phyloP scores from a whole-genome alignment of 2,797 vertebrate species.

The Chiloscyllium punctatum region DNA sequence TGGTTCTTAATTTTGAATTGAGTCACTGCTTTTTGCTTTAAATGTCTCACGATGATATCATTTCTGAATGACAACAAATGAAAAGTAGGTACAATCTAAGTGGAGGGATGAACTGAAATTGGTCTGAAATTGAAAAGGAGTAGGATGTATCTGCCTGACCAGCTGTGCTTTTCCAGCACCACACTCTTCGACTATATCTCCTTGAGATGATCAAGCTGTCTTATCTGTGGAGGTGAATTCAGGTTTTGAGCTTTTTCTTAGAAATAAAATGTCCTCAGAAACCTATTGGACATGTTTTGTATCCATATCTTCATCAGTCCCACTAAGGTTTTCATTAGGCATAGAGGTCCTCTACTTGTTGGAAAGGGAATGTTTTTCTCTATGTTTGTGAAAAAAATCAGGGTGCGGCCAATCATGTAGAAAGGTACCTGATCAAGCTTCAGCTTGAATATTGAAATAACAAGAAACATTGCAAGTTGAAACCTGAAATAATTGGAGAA shows the following conservation, averaged over 20 bases:
- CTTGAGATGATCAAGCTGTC: background rate
- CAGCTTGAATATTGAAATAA: background rate
- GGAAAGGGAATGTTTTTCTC: background rate
- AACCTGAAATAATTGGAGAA: background rate
- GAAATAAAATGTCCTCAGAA: background rate
- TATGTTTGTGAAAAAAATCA: background rate
- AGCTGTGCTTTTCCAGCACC: too few relatives aligned
- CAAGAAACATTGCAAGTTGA: background rate
- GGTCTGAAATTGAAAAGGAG: background rate
- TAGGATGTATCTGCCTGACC: background rate
- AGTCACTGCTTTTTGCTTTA: background rate
- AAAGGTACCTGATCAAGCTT: background rate
- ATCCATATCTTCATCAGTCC: background rate
- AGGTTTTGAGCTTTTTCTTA: background rate
- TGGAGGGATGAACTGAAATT: background rate
- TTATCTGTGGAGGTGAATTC: background rate
- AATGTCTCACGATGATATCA: background rate
- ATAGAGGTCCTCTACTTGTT: background rate
- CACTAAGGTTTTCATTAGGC: background rate
- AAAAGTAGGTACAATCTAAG: background rate
- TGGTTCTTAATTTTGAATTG: background rate
- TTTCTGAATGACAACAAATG: background rate
- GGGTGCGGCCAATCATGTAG: background rate
- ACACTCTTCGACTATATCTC: too few relatives aligned
- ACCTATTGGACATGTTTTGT: background rate